Evolutionary conservation across 2,797 vertebrate species (phyloP).

Genomic region (Pangasius mekongensis): DNA sequence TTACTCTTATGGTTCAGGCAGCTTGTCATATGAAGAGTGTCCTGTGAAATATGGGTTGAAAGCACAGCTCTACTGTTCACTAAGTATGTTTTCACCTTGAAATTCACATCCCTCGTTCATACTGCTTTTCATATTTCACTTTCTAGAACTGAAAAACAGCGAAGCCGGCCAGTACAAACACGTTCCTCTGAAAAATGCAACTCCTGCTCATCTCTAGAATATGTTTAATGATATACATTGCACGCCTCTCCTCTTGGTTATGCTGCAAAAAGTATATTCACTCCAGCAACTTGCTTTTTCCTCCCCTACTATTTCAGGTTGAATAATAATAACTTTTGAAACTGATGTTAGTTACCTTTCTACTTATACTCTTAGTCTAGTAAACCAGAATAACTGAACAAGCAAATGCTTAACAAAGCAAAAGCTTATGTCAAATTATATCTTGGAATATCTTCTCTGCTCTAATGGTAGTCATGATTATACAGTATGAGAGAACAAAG

Average conservation of each 20-base stretch:
- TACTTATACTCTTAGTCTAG: neutral
- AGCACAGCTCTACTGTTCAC: neutral
- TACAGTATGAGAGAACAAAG: neutral
- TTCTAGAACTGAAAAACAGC: conserved; percentile 13
- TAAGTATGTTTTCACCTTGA: conserved; percentile 10
- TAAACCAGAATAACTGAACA: neutral
- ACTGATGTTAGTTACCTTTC: neutral
- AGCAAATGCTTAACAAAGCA: too few relatives aligned
- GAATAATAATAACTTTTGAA: neutral
- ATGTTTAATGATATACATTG: conserved; percentile 8
- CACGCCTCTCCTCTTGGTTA: neutral
- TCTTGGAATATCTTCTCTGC: neutral
- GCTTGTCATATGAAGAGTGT: neutral
- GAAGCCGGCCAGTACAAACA: conserved; percentile 22
- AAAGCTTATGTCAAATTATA: neutral
- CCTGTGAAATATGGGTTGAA: neutral
- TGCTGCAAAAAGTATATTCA: neutral
- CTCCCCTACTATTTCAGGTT: too few relatives aligned
- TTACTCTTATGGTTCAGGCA: neutral
- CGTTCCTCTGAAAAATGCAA: conserved; percentile 18
- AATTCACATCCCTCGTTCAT: neutral
- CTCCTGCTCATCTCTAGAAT: neutral
- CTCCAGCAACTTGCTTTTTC: neutral
- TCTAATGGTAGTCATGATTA: neutral
- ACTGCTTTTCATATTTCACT: neutral